Evolutionary conservation across 2,888 invertebrate species (phyloP).

Genomic region (Artemia sp.): DNA sequence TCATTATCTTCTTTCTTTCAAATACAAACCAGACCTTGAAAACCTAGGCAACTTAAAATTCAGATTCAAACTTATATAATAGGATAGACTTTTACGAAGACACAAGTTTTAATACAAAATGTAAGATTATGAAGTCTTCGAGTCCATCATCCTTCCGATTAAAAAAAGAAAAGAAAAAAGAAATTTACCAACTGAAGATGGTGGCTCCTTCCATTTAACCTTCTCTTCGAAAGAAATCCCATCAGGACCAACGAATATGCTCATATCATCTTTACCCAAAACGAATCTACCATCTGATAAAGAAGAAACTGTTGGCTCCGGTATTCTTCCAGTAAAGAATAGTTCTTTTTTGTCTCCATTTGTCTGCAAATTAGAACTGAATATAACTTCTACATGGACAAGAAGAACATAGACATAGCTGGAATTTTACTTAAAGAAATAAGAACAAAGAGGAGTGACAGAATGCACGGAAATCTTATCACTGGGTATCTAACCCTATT

Average conservation of each 20-base stretch:
- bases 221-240: conserved; percentile 51
- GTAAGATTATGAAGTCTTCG: background rate
- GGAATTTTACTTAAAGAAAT: no score
- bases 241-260: conserved; percentile 62
- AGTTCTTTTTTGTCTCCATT: conserved; percentile 54
- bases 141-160: background rate
- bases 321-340: conserved; percentile 63
- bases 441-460: no score
- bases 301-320: conserved; percentile 52
- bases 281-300: conserved; percentile 39
- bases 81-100: background rate
- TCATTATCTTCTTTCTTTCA: no score
- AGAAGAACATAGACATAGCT: no score
- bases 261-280: conserved; percentile 67
- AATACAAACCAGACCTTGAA: no score
- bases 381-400: no score
- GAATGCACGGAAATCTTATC: no score
- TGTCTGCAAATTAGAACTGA: conserved; percentile 27
- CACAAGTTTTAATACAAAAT: background rate
- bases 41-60: no score
- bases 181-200: conserved; percentile 45
- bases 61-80: no score
- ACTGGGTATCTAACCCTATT: no score
- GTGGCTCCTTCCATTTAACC: conserved; percentile 61
- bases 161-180: no score